These are phyloP conservation scores for Hetaerina titia DNA, from an alignment of 2,888 invertebrate species.

Conservation along the genomic window DNA sequence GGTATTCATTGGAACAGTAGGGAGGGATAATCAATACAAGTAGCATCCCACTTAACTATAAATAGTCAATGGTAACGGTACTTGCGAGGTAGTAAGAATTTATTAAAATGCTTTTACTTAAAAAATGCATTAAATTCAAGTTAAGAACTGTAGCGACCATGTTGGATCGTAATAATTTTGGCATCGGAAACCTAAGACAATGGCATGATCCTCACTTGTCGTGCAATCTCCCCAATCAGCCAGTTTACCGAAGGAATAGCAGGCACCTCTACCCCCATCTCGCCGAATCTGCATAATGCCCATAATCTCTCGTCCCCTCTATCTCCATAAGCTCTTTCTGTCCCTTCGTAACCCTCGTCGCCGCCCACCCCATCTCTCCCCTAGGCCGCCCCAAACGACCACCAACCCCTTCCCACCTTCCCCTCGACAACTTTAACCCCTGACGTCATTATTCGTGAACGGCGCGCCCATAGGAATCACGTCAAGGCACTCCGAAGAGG, in stretches of 20 bases:
- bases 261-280: not conserved
- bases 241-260: not conserved
- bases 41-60: too few relatives aligned
- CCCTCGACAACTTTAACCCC: constrained; percentile 43
- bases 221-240: not conserved
- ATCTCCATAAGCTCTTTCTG: not conserved
- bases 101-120: too few relatives aligned
- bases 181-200: not conserved
- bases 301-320: constrained; percentile 2
- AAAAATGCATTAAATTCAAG: not conserved
- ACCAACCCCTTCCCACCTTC: not conserved
- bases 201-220: not conserved
- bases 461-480: constrained; percentile 36
- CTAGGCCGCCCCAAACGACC: not conserved
- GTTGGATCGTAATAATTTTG: not conserved
- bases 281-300: constrained; percentile 10
- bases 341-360: not conserved
- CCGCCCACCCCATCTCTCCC: not conserved
- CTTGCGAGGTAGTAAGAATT: too few relatives aligned
- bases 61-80: too few relatives aligned
- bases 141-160: not conserved
- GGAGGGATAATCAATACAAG: too few relatives aligned
- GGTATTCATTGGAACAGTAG: too few relatives aligned
- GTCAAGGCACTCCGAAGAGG: not conserved
- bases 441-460: constrained; percentile 49